Evolutionary conservation across 2,888 invertebrate genomes (phyloP), one percentile per base, ranked within the genome.

Genomic region (Rotaria socialis): DNA sequence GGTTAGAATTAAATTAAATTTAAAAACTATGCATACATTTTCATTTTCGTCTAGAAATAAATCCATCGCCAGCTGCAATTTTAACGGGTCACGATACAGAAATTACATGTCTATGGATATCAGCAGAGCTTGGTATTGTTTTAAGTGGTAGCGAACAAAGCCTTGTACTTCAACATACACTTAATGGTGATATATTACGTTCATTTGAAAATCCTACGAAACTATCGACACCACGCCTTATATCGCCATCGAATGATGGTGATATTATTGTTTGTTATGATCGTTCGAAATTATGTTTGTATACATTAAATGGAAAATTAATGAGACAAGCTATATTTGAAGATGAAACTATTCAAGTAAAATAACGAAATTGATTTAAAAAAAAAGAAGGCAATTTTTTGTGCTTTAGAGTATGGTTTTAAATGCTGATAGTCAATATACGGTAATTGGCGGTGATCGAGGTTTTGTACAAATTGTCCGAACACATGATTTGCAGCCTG

Each of bases 391-490:
- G 2, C 3, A 22, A 6, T 22, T 27, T 52, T 27, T 19, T 43
- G 50, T 35, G 24, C 47, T 85, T 58, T 80, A 86, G 85, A 41
- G 80, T 11, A 52, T 86, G 22, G 93, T 95, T 89, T 92, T 98
- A 90, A 97, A 96, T 88, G 94, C 97, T 87, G 98, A 99, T 93
- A 98, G 99, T 88, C 98, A 99, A 93, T 99, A 98, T 92, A 93
- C 99, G 91, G 96, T 97, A 94, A 95, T 97, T 89, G 98, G 96
- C 88, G 97, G 97, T n/a, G 96, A 96, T 91, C 95, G 95, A 90
- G 98, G 98, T 88, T 95, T 97, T 89, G 97, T 98, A 89, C 96
- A 97, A 93, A 96, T 99, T 88, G 97, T 97, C 96, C 94, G 98
- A 90, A 96, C 97, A 87, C 96, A 96, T 93, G 97, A 97, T 90